Percentiles rank a stretch among this genome's conserved stretches.
phyloP scores from a whole-genome alignment of 1,140 invertebrate species.

The Aphelenchoides fujianensis region DNA sequence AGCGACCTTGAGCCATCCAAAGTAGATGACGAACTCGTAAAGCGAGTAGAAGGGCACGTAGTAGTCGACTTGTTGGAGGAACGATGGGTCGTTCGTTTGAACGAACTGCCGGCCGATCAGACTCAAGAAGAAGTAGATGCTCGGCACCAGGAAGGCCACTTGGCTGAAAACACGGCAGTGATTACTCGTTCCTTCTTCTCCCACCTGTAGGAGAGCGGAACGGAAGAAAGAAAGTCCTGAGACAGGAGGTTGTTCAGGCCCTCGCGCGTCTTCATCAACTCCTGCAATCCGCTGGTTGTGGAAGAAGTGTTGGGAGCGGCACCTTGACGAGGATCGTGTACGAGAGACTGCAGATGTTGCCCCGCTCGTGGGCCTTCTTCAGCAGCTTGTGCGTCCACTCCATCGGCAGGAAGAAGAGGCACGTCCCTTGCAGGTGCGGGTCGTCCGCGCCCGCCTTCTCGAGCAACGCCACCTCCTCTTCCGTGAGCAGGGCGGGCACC shows the following conservation, averaged over 20 bases:
- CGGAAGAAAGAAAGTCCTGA: not conserved
- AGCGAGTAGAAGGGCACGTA: not conserved
- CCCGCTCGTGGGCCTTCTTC: not conserved
- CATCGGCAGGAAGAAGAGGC: not conserved
- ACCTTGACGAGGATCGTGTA: not conserved
- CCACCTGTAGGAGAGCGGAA: not conserved
- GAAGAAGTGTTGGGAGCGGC: too few species aligned
- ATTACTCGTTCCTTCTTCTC: too few species aligned
- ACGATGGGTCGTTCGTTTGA: too few species aligned
- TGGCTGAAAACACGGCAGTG: too few species aligned
- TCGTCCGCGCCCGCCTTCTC: not conserved
- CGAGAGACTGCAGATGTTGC: not conserved
- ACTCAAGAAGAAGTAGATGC: not conserved
- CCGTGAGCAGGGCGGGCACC: not conserved
- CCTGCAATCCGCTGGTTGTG: too few species aligned
- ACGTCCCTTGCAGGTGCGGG: not conserved
- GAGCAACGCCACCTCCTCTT: not conserved
- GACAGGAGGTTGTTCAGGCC: not conserved
- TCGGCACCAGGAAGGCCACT: not conserved
- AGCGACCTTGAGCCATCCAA: not conserved
- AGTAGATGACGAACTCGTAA: constrained; percentile 1
- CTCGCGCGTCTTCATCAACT: not conserved
- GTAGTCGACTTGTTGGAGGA: not conserved
- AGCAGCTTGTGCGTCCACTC: not conserved
- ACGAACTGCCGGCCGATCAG: not conserved